These are phyloP conservation scores for Dendronephthya gigantea DNA, from an alignment of 64 coral and sea anemone genomes.

Conservation along the genomic window DNA sequence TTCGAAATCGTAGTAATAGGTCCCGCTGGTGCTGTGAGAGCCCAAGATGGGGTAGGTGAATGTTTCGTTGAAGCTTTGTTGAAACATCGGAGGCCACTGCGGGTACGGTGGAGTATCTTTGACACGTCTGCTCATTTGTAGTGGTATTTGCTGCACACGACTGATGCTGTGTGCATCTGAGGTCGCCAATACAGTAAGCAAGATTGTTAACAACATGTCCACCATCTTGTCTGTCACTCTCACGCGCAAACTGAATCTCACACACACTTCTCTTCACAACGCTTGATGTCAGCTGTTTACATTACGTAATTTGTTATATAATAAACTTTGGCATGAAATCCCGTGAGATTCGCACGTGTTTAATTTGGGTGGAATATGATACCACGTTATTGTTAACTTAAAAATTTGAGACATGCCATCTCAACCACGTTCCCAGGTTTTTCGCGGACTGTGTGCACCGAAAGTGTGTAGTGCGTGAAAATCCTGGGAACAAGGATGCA, in stretches of 20 bases:
- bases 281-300: not conserved
- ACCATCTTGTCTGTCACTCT: not conserved
- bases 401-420: too few species aligned
- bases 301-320: not conserved
- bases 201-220: not conserved
- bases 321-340: too few species aligned
- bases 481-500: too few species aligned
- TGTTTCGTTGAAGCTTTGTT: not conserved
- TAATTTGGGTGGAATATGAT: too few species aligned
- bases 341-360: not conserved
- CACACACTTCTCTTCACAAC: too few species aligned
- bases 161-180: not conserved
- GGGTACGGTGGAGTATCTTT: not conserved
- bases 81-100: not conserved
- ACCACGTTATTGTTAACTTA: too few species aligned
- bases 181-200: not conserved
- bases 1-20: not conserved
- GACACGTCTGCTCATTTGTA: not conserved
- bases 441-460: too few species aligned
- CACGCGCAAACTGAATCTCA: not conserved
- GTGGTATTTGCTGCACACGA: not conserved
- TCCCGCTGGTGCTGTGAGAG: not conserved
- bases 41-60: not conserved
- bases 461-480: too few species aligned
- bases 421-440: too few species aligned